Percentiles rank a stretch among this genome's conserved stretches.
These are phyloP conservation scores for Ahaetulla prasina DNA, from an alignment of 2,113 vertebrate genomes.

Conservation along the genomic window DNA sequence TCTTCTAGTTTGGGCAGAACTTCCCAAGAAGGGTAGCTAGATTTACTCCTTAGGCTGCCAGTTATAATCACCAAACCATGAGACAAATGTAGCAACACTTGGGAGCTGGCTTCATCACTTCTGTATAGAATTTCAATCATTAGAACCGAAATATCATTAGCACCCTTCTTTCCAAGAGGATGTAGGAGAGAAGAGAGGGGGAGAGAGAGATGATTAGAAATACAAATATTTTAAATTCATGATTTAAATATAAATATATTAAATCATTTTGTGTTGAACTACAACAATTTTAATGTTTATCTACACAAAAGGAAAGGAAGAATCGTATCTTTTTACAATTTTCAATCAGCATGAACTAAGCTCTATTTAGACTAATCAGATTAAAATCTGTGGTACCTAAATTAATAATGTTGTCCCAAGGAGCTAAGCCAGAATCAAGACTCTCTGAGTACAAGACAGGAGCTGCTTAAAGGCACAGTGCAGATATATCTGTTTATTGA, in stretches of 20 bases:
- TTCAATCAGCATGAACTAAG: neutral
- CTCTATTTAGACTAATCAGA: neutral
- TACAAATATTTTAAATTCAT: neutral
- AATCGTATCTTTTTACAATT: neutral
- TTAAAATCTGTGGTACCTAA: neutral
- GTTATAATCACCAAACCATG: neutral
- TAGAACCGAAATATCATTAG: accelerated
- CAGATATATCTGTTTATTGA: neutral
- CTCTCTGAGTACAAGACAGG: neutral
- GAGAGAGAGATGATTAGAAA: neutral
- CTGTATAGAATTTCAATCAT: neutral
- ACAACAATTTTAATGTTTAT: neutral
- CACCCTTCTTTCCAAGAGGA: neutral
- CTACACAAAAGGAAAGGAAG: neutral
- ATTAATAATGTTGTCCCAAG: neutral
- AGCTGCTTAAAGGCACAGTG: neutral
- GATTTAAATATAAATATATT: neutral
- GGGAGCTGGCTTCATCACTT: neutral
- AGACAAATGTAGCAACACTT: neutral
- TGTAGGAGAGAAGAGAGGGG: neutral
- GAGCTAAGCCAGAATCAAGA: neutral
- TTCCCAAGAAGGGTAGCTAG: neutral
- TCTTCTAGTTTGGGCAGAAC: neutral
- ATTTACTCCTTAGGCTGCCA: neutral
- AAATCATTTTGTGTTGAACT: neutral